phyloP scores from a whole-genome alignment of 2,113 vertebrate species.

The Nettapus auritus region DNA sequence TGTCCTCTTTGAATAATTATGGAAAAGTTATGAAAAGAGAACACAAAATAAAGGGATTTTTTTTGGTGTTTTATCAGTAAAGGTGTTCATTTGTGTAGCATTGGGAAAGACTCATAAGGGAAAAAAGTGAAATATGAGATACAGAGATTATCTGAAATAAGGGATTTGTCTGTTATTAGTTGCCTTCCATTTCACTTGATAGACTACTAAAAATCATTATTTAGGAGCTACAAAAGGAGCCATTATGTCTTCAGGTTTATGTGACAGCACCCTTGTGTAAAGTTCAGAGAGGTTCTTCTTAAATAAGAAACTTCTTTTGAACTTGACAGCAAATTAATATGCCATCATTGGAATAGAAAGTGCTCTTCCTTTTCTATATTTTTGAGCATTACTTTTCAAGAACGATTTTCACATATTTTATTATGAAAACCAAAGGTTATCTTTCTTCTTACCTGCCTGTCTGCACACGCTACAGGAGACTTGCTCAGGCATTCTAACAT shows the following conservation, averaged over 20 bases:
- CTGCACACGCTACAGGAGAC: background rate
- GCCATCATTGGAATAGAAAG: background rate
- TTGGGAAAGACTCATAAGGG: background rate
- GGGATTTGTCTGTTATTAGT: background rate
- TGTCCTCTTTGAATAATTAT: background rate
- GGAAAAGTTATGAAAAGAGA: background rate
- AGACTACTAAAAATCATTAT: background rate
- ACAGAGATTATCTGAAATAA: background rate
- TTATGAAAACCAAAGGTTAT: background rate
- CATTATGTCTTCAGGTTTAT: background rate
- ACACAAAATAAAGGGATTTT: accelerated
- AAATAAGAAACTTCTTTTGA: background rate
- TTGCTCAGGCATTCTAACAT: background rate
- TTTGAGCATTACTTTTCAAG: background rate
- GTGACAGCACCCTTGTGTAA: background rate
- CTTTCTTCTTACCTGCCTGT: background rate
- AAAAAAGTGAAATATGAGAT: background rate
- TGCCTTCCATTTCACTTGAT: background rate
- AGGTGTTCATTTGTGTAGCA: background rate
- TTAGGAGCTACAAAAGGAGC: background rate
- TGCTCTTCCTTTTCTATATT: background rate
- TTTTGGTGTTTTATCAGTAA: background rate
- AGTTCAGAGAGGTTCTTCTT: background rate
- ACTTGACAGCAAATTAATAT: background rate
- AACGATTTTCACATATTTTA: background rate